These are phyloP conservation scores for Campopleginae sp. DNA, from an alignment of 2,888 invertebrate species.

Conservation along the genomic window DNA sequence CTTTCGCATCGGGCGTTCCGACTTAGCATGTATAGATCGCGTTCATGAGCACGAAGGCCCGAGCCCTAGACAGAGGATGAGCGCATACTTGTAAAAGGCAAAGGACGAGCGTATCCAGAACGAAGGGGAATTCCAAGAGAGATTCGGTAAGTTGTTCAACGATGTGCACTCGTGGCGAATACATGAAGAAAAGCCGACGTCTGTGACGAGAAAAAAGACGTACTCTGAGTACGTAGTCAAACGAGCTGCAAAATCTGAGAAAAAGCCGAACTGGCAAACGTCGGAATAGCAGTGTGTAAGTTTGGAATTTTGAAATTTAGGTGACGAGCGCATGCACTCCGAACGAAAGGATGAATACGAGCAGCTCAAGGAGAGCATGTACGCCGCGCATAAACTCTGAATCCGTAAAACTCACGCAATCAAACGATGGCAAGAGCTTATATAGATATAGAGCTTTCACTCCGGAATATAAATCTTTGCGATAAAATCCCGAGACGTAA, in stretches of 20 bases:
- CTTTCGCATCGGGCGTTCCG: slow-evolving; percentile 46
- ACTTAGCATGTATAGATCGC: slow-evolving; percentile 41
- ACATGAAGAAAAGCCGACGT: slow-evolving; percentile 18
- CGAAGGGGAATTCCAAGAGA: slow-evolving; percentile 47
- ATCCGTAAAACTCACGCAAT: slow-evolving; percentile 33
- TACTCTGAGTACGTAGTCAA: slow-evolving; percentile 24
- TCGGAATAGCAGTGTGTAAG: slow-evolving; percentile 26
- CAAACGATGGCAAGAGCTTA: slow-evolving; percentile 19
- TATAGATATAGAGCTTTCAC: slow-evolving; percentile 10
- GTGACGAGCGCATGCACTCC: slow-evolving; percentile 35
- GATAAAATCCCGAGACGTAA: slow-evolving; percentile 17
- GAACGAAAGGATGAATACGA: neutral
- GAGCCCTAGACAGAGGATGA: slow-evolving; percentile 33
- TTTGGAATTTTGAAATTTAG: slow-evolving; percentile 55
- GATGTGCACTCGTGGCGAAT: slow-evolving; percentile 45
- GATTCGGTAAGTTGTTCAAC: slow-evolving; percentile 24
- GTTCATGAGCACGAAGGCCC: slow-evolving; percentile 35
- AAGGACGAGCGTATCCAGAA: slow-evolving; percentile 12
- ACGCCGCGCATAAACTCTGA: slow-evolving; percentile 20
- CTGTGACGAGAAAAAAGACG: slow-evolving; percentile 11
- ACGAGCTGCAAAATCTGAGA: slow-evolving; percentile 43
- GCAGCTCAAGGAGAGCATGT: slow-evolving; percentile 2
- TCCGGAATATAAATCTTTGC: slow-evolving; percentile 12
- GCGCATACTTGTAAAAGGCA: slow-evolving; percentile 7
- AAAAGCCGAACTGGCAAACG: slow-evolving; percentile 26